Conservation (phyloP, 1,140 invertebrate species). For the Papilio polytes region DNA sequence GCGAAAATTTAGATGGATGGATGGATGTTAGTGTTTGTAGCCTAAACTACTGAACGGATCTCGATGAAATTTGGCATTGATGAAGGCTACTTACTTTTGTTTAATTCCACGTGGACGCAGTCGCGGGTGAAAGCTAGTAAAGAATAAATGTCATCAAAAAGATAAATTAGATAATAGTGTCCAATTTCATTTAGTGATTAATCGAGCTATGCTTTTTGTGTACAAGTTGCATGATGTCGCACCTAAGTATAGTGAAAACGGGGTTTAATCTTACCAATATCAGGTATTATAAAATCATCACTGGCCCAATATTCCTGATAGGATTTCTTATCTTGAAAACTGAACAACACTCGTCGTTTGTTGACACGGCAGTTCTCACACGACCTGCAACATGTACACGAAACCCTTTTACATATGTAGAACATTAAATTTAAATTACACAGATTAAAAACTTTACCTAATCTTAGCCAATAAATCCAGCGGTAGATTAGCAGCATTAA, state of each 20-base stretch:
- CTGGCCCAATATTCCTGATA: conserved; percentile 85
- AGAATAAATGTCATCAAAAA: background rate
- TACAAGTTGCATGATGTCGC: no score
- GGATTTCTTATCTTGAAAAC: conserved; percentile 83
- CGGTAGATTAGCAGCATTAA: conserved; percentile 84
- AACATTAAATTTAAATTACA: no score
- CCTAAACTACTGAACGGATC: no score
- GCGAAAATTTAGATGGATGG: no score
- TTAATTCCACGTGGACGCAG: no score
- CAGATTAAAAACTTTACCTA: conserved; percentile 57
- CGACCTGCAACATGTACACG: conserved; percentile 57
- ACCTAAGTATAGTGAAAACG: background rate
- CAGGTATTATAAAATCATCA: conserved; percentile 80
- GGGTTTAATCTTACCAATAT: conserved; percentile 76
- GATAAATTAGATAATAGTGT: conserved; percentile 19
- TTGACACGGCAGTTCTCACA: conserved; percentile 79
- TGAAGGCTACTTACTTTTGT: no score
- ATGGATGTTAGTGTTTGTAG: no score
- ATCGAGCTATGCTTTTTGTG: no score
- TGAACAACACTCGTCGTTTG: conserved; percentile 80
- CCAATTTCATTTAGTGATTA: no score
- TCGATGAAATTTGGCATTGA: no score
- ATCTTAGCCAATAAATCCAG: conserved; percentile 80
- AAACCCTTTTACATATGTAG: background rate
- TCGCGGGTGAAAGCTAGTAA: no score